Evolutionary conservation across 2,797 vertebrate genomes (phyloP).

Genomic region (Eulemur albifrons): DNA sequence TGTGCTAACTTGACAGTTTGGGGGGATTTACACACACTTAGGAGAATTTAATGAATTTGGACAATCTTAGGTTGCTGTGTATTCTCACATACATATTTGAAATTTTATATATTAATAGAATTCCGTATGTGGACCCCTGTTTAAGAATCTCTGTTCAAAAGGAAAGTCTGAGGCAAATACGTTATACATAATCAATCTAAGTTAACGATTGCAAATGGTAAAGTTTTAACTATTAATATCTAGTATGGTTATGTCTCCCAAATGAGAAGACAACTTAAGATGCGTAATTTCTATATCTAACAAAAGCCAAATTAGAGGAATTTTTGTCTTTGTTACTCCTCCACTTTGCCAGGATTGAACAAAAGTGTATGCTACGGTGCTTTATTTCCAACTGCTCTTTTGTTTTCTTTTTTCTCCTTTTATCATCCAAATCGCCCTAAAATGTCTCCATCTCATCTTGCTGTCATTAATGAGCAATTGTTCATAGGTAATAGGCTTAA

Average conservation of each 20-base stretch:
- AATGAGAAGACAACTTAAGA: background rate
- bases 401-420: background rate
- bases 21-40: background rate
- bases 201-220: background rate
- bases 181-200: background rate
- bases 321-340: background rate
- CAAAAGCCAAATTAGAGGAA: background rate
- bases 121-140: background rate
- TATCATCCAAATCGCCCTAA: background rate
- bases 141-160: slow-evolving; percentile 14
- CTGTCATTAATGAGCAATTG: background rate
- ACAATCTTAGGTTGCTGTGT: background rate
- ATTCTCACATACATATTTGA: background rate
- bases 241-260: background rate
- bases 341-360: background rate
- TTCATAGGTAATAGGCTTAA: background rate
- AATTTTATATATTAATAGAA: background rate
- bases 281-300: background rate
- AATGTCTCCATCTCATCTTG: background rate
- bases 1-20: background rate
- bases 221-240: background rate
- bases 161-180: background rate
- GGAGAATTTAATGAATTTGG: background rate
- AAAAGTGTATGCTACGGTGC: background rate
- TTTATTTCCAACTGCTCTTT: background rate